Conservation (phyloP, 2,113 vertebrate species). For the Peromyscus maniculatus region DNA sequence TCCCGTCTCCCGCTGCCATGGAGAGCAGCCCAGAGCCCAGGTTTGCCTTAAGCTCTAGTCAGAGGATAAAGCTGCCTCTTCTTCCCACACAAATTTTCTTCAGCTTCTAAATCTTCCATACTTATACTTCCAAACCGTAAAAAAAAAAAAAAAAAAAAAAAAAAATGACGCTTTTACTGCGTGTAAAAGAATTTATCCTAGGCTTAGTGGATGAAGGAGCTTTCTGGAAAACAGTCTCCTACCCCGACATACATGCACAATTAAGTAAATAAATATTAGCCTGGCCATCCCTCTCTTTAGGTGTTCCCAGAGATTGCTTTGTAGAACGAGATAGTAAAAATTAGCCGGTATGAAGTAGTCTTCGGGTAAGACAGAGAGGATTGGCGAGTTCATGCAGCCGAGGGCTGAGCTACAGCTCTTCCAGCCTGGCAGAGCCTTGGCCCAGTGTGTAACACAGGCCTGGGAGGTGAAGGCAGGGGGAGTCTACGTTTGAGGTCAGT, state of each 20-base stretch:
- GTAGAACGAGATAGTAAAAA: conserved; percentile 47
- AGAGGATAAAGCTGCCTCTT: conserved; percentile 74
- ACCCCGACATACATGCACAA: background rate
- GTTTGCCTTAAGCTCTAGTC: conserved; percentile 55
- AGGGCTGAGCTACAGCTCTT: background rate
- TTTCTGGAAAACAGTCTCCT: background rate
- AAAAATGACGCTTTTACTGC: conserved; percentile 61
- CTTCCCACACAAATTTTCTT: conserved; percentile 49
- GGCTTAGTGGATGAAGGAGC: background rate
- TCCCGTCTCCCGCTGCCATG: conserved; percentile 64
- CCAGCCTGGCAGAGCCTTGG: background rate
- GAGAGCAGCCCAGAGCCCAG: conserved; percentile 58
- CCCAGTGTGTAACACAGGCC: background rate
- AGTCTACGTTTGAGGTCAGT: background rate
- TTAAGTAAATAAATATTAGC: background rate
- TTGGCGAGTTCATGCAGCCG: background rate
- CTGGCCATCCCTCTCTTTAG: background rate
- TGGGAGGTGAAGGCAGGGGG: background rate
- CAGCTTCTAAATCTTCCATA: conserved; percentile 64
- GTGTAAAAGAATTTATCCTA: conserved; percentile 40
- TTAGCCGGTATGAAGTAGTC: background rate
- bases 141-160: conserved; percentile 70
- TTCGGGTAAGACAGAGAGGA: conserved; percentile 1
- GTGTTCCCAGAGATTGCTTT: conserved; percentile 49
- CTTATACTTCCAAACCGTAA: conserved; percentile 38